Evolutionary conservation across 2,888 invertebrate genomes (phyloP), one percentile per base, ranked within the genome.

Genomic region (Drosophila robusta): DNA sequence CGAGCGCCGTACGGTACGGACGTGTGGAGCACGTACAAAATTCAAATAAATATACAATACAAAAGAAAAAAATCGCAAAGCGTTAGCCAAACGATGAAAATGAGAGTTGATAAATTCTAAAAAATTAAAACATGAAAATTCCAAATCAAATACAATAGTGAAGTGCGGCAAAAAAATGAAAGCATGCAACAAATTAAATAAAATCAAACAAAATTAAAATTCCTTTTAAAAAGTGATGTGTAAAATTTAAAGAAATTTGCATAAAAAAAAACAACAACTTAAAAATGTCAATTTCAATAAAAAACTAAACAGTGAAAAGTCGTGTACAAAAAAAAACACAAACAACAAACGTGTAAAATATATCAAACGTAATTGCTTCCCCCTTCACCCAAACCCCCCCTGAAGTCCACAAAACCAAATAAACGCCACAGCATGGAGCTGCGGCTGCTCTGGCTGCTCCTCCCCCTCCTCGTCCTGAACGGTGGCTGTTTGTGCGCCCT

Each of bases 1-100:
- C 91, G 90, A 91, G 90, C 88, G 90, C 89, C 90, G 86, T 82
- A 87, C 87, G 88, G 85, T 80, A 80, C 88, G 90, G 91, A 92
- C 90, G 92, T 91, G 89, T 89, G 74, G 63, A 69, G 82, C 89
- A 81, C 90, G 92, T 84, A 81, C 86, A 80, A 83, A 72, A 54
- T 85, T 68, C 9, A 44, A 47, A 32, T 74, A 60, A 66, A 73
- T 47, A 75, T 86, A 86, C 39, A 58, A 65, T 39, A 67, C 47
- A 66, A 55, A 57, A 63, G 61, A 55, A 61, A 51, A 44, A 49
- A 66, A 61, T 75, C 61, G 65, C 61, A 55, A 80, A 85, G 80
- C 83, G 84, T 77, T 80, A 3, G 29, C 70, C 75, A 74, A 79
- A 56, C 78, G 76, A 57, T 72, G 52, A 65, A 58, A 52, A 69